Evolutionary conservation across 2,888 invertebrate genomes (phyloP), one percentile per base, ranked within the genome.

Genomic region (Frankliniella fusca): DNA sequence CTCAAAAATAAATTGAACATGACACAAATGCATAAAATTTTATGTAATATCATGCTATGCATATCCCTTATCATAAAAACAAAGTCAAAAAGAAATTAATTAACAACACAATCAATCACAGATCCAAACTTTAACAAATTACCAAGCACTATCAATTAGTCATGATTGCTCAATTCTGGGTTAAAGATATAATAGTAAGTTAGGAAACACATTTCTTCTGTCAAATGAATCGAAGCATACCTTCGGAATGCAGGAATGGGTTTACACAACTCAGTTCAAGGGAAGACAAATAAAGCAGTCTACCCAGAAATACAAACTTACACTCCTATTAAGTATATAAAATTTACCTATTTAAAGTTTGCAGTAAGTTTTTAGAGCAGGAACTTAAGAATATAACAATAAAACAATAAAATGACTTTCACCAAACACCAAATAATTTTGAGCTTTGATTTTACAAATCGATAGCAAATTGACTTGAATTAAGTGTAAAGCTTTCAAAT

Each of bases 91-190:
- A 8, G 70, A 76, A 76, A 76, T 12, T 76, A 76, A 27, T 23
- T 27, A 76, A 76, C 70, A 76, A 76, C 23, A 76, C 70, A 76
- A 38, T 76, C 70, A 76, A 76, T 76, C 70, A 76, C 70, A 76
- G 70, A 76, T 76, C 27, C 70, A 23, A 76, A 76, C 70, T 76
- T 76, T 27, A 76, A 27, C 12, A 76, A 70, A 76, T 9, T 76
- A 23, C 23, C 70, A 76, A 76, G 27, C 70, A 76, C n/a, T 70
- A 23, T 23, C 11, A 70, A 70, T 76, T 76, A 76, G 70, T 76
- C 70, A 76, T 76, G 70, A 76, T 27, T 76, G 70, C 70, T 76
- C 70, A 27, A 27, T 27, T 12, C 23, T 76, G 70, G 27, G 70
- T 54, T 20, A 54, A 54, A 54, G 18, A 12, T 54, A 54, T 54